Percentiles rank a stretch among this genome's conserved stretches.
phyloP scores from a whole-genome alignment of 2,113 vertebrate genomes.

The Prinia subflava region DNA sequence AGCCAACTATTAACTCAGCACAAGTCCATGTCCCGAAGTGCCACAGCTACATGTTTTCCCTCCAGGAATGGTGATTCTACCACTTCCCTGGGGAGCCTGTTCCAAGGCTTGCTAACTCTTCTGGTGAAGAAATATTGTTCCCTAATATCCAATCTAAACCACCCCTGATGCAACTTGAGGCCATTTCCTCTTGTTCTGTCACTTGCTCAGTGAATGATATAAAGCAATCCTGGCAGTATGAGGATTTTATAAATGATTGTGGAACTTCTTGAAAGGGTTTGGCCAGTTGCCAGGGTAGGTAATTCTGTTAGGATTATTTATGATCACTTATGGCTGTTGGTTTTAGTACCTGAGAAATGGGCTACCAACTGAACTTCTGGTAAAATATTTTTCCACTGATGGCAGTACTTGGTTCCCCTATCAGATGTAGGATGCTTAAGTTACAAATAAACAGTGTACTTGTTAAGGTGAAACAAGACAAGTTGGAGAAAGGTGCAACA shows the following conservation, averaged over 20 bases:
- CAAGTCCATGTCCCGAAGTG: rapidly evolving
- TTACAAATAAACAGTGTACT: rapidly evolving
- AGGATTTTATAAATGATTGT: not conserved
- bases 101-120: not conserved
- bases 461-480: not conserved
- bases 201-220: not conserved
- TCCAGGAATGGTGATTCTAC: not conserved
- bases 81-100: not conserved
- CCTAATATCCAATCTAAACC: not conserved
- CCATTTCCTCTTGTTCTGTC: not conserved
- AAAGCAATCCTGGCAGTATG: not conserved
- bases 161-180: not conserved
- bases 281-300: not conserved
- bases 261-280: not conserved
- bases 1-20: not conserved
- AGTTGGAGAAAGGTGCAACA: not conserved
- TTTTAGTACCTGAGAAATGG: not conserved
- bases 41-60: not conserved
- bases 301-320: not conserved
- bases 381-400: not conserved
- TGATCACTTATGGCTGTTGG: not conserved
- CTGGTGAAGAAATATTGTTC: not conserved
- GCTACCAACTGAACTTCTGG: not conserved
- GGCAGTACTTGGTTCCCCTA: not conserved
- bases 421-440: rapidly evolving